phyloP scores from a whole-genome alignment of 2,888 invertebrate species.

The Pelosia muscerda region DNA sequence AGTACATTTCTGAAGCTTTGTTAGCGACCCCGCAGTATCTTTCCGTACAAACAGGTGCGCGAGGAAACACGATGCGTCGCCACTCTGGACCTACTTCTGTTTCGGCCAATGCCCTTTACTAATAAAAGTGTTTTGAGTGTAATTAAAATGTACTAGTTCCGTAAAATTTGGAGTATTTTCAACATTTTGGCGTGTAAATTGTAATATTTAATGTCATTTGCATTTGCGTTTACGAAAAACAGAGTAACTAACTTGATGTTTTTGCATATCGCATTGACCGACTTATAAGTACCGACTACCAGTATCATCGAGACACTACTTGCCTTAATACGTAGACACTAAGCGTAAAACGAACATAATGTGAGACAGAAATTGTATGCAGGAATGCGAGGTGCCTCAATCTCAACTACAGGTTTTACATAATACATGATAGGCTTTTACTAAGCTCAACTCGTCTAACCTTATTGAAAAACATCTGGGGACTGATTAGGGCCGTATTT shows the following conservation, averaged over 20 bases:
- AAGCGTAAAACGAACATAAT: constrained; percentile 4
- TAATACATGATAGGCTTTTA: constrained; percentile 3
- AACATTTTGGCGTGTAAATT: constrained; percentile 10
- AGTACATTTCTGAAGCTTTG: too few relatives aligned
- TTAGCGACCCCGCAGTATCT: too few relatives aligned
- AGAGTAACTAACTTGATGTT: constrained; percentile 29
- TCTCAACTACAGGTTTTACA: constrained; percentile 14
- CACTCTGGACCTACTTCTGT: too few relatives aligned
- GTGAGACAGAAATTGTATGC: constrained; percentile 15
- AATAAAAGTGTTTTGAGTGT: too few relatives aligned
- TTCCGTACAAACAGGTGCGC: too few relatives aligned
- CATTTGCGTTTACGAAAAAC: constrained; percentile 22
- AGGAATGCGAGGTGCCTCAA: constrained; percentile 17
- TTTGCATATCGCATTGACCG: constrained; percentile 21
- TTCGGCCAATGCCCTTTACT: too few relatives aligned
- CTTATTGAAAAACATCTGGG: constrained; percentile 9
- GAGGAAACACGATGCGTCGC: too few relatives aligned
- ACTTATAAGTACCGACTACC: constrained; percentile 29
- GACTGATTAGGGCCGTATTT: constrained; percentile 4
- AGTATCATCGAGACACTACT: constrained; percentile 30
- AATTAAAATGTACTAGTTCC: not conserved
- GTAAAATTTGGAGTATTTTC: constrained; percentile 7
- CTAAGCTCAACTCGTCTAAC: constrained; percentile 1
- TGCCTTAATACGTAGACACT: constrained; percentile 35
- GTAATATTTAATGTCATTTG: constrained; percentile 29